Conservation (phyloP, 2,888 invertebrate genomes). For the Drymonia ruficornis region DNA sequence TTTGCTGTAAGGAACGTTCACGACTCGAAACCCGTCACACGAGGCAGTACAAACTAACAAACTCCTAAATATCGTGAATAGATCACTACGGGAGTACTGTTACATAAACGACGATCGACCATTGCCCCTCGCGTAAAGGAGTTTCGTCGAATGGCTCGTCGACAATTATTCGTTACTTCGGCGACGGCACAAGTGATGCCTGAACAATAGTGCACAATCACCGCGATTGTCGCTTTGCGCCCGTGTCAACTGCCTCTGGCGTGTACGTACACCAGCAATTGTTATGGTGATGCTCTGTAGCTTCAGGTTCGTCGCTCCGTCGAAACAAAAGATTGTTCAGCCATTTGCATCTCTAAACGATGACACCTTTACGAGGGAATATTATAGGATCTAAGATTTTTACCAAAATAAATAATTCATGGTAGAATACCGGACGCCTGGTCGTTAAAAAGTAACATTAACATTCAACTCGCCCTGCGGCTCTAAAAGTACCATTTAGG, state of each 20-base stretch:
- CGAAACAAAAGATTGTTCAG: constrained; percentile 66
- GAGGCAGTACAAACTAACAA: not conserved
- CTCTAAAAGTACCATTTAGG: constrained; percentile 65
- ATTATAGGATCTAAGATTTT: constrained; percentile 50
- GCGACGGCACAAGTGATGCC: constrained; percentile 48
- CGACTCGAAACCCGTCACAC: not conserved
- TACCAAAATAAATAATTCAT: constrained; percentile 73
- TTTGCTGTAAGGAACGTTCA: not conserved
- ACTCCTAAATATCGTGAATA: constrained; percentile 39
- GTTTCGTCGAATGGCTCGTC: constrained; percentile 50
- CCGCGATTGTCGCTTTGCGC: constrained; percentile 62
- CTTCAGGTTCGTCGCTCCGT: constrained; percentile 66
- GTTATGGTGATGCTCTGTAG: constrained; percentile 73
- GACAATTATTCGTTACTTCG: constrained; percentile 60
- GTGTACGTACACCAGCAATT: constrained; percentile 68
- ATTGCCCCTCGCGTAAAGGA: constrained; percentile 35
- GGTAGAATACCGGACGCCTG: constrained; percentile 51
- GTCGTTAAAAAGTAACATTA: constrained; percentile 60
- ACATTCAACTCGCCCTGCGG: constrained; percentile 68
- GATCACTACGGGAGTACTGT: constrained; percentile 56
- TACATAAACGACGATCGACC: constrained; percentile 45
- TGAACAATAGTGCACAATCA: constrained; percentile 79
- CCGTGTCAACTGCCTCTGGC: constrained; percentile 76
- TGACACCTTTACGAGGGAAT: constrained; percentile 44
- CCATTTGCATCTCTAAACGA: constrained; percentile 67